Conservation (phyloP, 2,797 vertebrate genomes). For the Rousettus madagascariensis region DNA sequence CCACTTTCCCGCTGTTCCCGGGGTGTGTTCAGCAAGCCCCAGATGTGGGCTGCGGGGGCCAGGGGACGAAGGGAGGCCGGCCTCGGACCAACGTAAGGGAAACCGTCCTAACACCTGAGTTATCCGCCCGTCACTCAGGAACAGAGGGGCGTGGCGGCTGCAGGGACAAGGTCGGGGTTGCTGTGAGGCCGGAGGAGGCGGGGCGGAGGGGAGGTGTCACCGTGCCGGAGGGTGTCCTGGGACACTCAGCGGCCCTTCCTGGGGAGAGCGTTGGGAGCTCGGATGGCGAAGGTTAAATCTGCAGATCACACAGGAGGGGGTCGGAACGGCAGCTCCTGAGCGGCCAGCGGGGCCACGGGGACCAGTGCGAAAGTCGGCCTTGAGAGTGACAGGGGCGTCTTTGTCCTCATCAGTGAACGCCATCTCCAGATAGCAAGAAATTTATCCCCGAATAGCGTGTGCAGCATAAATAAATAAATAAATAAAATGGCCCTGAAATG, state of each 20-base stretch:
- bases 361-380: neutral
- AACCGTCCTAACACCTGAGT: too few relatives aligned
- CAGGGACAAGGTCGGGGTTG: too few relatives aligned
- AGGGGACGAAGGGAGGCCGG: neutral
- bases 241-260: neutral
- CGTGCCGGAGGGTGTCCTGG: neutral
- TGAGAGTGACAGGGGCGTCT: neutral
- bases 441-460: neutral
- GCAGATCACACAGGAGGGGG: neutral
- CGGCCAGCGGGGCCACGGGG: rapidly evolving
- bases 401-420: neutral
- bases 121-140: neutral
- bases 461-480: constrained; percentile 16
- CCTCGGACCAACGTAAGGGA: rapidly evolving
- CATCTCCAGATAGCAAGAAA: neutral
- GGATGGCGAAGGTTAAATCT: neutral
- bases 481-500: constrained; percentile 13
- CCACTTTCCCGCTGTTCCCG: too few relatives aligned
- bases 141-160: too few relatives aligned
- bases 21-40: too few relatives aligned
- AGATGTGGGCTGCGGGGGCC: neutral
- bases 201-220: rapidly evolving
- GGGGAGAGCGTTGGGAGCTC: too few relatives aligned
- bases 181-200: neutral
- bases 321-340: neutral